A percentile compares a stretch with the other conserved stretches of the same genome.
Evolutionary conservation across 2,797 vertebrate species (phyloP).

Genomic region (Uromys caudimaculatus): DNA sequence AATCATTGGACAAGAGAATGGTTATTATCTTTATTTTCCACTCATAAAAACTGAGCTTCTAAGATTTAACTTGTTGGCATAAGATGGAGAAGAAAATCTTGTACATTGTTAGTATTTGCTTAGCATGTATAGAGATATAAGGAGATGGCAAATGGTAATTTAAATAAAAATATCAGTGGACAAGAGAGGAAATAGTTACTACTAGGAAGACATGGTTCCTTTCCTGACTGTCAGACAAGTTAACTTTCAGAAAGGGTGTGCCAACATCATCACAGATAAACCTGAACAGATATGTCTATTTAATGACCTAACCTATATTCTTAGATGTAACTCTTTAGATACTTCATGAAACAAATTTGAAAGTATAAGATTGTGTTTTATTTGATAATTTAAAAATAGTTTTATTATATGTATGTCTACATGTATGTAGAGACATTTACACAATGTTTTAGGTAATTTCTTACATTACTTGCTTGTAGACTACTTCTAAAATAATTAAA

Average conservation of each 20-base stretch:
- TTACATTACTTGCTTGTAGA: background rate
- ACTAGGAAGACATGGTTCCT: background rate
- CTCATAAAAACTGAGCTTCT: background rate
- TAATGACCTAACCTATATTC: background rate
- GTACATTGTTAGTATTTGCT: background rate
- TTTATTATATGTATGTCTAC: background rate
- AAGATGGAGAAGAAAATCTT: background rate
- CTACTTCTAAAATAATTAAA: background rate
- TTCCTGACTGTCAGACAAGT: background rate
- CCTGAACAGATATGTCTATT: background rate
- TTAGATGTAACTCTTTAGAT: background rate
- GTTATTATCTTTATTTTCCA: slow-evolving; percentile 51
- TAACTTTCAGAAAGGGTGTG: background rate
- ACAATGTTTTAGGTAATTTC: background rate
- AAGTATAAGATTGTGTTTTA: slow-evolving; percentile 38
- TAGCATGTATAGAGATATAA: background rate
- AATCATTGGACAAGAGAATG: background rate
- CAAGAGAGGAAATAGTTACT: background rate
- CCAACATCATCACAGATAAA: background rate
- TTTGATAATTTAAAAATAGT: background rate
- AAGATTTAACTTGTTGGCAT: background rate
- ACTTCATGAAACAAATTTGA: background rate
- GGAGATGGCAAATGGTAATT: background rate
- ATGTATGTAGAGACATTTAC: background rate
- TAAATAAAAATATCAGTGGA: background rate